A percentile compares a stretch with the other conserved stretches of the same genome.
These are phyloP conservation scores for Trigoniulus corallinus DNA, from an alignment of 1,140 invertebrate species.

Conservation along the genomic window DNA sequence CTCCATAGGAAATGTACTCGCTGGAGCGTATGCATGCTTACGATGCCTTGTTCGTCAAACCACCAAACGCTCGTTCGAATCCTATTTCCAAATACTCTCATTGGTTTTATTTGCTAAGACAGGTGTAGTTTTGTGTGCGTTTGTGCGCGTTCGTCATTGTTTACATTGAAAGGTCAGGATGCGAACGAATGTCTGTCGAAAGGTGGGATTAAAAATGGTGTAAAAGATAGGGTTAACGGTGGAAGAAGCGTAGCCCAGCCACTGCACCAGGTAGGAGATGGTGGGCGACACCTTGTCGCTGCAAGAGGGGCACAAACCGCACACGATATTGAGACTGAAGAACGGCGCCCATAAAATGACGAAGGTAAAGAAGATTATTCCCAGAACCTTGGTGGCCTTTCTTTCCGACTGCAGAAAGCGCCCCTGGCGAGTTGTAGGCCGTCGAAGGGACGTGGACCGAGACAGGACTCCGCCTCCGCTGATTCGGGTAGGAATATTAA, in stretches of 20 bases:
- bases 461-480: no score
- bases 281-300: slow-evolving; percentile 50
- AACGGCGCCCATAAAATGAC: slow-evolving; percentile 87
- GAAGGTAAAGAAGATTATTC: slow-evolving; percentile 84
- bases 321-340: slow-evolving; percentile 71
- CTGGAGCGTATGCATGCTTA: no score
- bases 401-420: slow-evolving; percentile 67
- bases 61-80: no score
- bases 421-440: slow-evolving; percentile 60
- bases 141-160: slow-evolving; percentile 17
- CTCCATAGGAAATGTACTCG: no score
- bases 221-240: slow-evolving; percentile 91
- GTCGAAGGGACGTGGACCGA: slow-evolving; percentile 44
- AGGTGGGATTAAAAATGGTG: slow-evolving; percentile 87
- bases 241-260: slow-evolving; percentile 81
- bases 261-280: slow-evolving; percentile 69
- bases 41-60: no score
- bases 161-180: slow-evolving; percentile 62
- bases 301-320: slow-evolving; percentile 56
- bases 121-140: no score
- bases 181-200: slow-evolving; percentile 75
- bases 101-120: no score
- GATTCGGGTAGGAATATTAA: not conserved
- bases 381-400: slow-evolving; percentile 84
- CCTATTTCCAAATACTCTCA: no score